Conservation (phyloP, 2,797 vertebrate genomes). For the Melopsittacus undulatus region DNA sequence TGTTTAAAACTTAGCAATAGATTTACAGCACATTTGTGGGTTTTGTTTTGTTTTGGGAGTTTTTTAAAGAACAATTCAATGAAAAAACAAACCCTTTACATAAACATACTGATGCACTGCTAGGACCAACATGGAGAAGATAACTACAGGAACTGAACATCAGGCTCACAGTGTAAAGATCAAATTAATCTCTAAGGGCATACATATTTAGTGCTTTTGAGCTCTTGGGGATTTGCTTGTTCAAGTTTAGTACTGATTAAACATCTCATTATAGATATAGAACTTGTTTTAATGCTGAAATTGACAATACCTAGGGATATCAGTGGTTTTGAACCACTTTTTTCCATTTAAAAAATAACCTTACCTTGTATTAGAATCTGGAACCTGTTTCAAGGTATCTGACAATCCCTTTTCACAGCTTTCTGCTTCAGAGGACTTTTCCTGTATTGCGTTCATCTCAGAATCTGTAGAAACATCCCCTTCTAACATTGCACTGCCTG, state of each 20-base stretch:
- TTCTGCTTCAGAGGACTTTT: neutral
- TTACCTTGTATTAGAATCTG: constrained; percentile 58
- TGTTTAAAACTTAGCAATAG: neutral
- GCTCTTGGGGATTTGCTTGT: neutral
- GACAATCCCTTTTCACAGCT: neutral
- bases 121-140: neutral
- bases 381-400: neutral
- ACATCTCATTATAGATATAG: neutral
- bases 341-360: neutral
- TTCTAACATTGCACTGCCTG: neutral
- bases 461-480: neutral
- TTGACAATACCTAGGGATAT: neutral
- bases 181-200: neutral
- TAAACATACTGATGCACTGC: neutral
- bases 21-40: neutral
- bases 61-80: neutral
- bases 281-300: neutral
- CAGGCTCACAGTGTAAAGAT: neutral
- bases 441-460: neutral
- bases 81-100: neutral
- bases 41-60: neutral
- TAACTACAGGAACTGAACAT: neutral
- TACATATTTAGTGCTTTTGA: neutral
- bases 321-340: neutral
- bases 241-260: neutral